Conservation (phyloP, 2,888 invertebrate genomes). For the Notodromas monacha region DNA sequence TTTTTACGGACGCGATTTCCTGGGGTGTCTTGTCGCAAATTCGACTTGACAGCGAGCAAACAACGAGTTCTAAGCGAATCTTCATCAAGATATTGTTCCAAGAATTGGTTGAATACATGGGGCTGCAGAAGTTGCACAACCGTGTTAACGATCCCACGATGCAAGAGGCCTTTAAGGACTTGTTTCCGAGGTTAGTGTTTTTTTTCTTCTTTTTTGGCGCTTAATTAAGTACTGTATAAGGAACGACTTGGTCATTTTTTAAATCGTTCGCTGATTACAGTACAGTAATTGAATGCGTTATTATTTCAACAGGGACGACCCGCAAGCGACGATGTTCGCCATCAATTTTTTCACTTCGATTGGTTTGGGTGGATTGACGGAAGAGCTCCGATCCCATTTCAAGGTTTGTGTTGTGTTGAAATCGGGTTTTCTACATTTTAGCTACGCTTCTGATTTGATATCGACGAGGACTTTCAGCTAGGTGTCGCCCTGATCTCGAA, state of each 20-base stretch:
- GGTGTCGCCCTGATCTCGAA: too few relatives aligned
- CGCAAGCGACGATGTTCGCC: constrained; percentile 78
- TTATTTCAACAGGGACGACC: constrained; percentile 81
- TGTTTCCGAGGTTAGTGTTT: too few relatives aligned
- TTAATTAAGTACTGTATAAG: too few relatives aligned
- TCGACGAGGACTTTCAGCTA: neutral
- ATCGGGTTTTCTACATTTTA: neutral
- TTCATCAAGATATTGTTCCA: constrained; percentile 91
- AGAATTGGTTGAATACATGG: constrained; percentile 87
- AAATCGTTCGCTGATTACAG: too few relatives aligned
- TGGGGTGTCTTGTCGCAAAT: constrained; percentile 77
- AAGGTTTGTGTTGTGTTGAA: too few relatives aligned
- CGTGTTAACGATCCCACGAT: constrained; percentile 62
- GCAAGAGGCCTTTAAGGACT: constrained; percentile 47
- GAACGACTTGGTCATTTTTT: too few relatives aligned
- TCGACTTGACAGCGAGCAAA: constrained; percentile 76
- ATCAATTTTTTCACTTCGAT: constrained; percentile 94
- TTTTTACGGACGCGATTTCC: constrained; percentile 81
- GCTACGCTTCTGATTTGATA: constrained; percentile 1
- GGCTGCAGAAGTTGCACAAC: constrained; percentile 56
- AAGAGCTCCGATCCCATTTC: constrained; percentile 13
- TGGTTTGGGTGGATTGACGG: constrained; percentile 76
- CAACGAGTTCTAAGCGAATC: constrained; percentile 81
- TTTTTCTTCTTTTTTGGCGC: too few relatives aligned
- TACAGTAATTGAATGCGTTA: too few relatives aligned